These are phyloP conservation scores for Cordilura impudica DNA, from an alignment of 2,888 invertebrate species.

Conservation along the genomic window DNA sequence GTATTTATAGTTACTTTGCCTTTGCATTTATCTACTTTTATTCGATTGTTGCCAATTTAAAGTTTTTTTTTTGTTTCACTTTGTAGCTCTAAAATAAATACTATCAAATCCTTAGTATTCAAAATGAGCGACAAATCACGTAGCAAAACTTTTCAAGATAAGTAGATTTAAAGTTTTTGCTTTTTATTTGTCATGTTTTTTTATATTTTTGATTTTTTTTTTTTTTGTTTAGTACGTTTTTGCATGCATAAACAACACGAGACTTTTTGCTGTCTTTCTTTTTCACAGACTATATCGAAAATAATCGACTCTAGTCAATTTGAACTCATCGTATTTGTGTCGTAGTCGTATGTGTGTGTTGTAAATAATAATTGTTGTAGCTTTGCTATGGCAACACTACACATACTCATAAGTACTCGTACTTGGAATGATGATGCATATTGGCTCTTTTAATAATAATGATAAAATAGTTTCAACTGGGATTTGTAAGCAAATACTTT, in stretches of 20 bases:
- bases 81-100: slow-evolving; percentile 63
- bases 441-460: slow-evolving; percentile 53
- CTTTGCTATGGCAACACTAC: slow-evolving; percentile 12
- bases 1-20: not conserved
- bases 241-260: slow-evolving; percentile 18
- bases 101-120: slow-evolving; percentile 55
- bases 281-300: not conserved
- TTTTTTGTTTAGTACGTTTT: slow-evolving; percentile 7
- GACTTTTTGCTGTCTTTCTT: not conserved
- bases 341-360: slow-evolving; percentile 8
- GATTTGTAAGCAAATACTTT: slow-evolving; percentile 38
- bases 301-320: not conserved
- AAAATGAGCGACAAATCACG: slow-evolving; percentile 72
- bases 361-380: slow-evolving; percentile 31
- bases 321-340: not conserved
- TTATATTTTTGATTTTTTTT: slow-evolving; percentile 4
- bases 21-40: not conserved
- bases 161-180: slow-evolving; percentile 71
- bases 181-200: slow-evolving; percentile 15
- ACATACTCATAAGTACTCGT: not conserved
- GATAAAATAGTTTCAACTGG: slow-evolving; percentile 46
- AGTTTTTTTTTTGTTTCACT: not conserved
- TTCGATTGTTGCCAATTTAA: not conserved
- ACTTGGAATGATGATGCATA: not conserved
- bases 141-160: slow-evolving; percentile 72